A percentile compares a stretch with the other conserved stretches of the same genome.
Conservation (phyloP, 2,797 vertebrate genomes). For the Momotus momota region DNA sequence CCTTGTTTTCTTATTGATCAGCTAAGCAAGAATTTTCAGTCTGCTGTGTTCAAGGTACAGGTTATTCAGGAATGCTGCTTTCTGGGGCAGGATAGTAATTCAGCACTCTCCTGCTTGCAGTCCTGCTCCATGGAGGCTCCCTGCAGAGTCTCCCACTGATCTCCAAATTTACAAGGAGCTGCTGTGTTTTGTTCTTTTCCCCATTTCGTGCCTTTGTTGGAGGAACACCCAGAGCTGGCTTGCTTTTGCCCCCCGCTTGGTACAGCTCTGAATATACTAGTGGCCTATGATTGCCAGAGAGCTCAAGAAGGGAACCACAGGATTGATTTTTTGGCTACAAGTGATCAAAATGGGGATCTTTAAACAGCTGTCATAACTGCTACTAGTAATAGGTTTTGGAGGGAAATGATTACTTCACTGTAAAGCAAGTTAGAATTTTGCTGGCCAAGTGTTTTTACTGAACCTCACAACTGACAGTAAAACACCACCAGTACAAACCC, state of each 20-base stretch:
- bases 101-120: neutral
- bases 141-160: neutral
- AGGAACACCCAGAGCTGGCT: neutral
- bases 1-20: neutral
- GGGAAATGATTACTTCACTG: neutral
- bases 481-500: neutral
- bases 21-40: neutral
- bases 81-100: neutral
- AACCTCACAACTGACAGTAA: neutral
- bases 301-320: neutral
- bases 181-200: neutral
- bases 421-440: neutral
- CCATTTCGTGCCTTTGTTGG: neutral
- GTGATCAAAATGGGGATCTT: neutral
- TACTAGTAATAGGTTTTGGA: neutral
- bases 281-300: neutral
- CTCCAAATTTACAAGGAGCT: neutral
- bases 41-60: neutral
- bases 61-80: neutral
- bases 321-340: neutral
- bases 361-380: neutral
- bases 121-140: neutral
- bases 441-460: neutral
- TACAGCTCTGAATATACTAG: neutral
- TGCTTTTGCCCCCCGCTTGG: neutral